Evolutionary conservation across 2,113 vertebrate genomes (phyloP).

Genomic region (Chionomys nivalis): DNA sequence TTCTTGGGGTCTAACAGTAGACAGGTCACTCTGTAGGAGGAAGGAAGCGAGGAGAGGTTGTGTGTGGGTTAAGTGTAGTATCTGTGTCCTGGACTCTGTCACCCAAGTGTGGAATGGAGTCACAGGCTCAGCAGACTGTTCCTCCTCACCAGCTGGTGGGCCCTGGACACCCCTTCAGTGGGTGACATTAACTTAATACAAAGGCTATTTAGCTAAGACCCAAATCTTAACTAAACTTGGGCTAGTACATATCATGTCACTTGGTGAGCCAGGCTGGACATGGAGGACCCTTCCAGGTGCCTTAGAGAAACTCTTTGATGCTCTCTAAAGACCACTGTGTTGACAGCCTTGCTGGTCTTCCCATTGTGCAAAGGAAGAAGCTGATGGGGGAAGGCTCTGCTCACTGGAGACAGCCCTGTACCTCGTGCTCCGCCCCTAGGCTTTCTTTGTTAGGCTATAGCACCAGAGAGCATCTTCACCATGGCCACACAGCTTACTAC

Average conservation of each 20-base stretch:
- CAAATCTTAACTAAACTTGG: background rate
- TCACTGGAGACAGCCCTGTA: background rate
- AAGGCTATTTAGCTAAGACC: background rate
- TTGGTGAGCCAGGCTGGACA: background rate
- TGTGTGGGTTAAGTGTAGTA: background rate
- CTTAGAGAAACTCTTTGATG: background rate
- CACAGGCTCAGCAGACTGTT: too few species aligned
- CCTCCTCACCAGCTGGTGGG: too few species aligned
- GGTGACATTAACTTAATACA: background rate
- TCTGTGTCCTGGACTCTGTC: background rate
- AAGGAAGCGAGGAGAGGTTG: background rate
- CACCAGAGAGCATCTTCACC: background rate
- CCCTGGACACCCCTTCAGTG: background rate
- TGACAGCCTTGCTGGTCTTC: background rate
- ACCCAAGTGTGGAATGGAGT: background rate
- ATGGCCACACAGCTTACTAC: background rate
- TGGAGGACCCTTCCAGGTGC: background rate
- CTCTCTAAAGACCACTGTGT: background rate
- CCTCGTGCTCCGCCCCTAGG: accelerated
- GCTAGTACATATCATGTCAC: background rate
- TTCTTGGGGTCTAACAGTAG: background rate
- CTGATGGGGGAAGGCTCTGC: background rate
- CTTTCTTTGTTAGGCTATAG: background rate
- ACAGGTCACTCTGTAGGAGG: background rate
- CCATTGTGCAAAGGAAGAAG: background rate